Base-by-base conservation (phyloP, 2,888 invertebrate genomes). In the Chloroclysta siterata region DNA sequence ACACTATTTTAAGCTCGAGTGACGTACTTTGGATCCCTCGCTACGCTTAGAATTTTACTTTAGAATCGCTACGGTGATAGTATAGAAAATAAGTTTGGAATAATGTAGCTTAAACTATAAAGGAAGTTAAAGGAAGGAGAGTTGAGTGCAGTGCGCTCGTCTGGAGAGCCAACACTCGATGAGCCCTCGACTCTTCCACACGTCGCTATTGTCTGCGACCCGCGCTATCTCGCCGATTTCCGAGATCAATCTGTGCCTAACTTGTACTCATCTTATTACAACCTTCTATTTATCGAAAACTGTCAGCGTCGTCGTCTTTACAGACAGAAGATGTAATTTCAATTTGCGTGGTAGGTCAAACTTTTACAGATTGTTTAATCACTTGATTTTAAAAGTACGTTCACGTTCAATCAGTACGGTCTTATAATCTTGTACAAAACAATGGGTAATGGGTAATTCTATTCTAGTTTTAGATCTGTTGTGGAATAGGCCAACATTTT, bases 91-190 rank as follows among this genome's bases (percentile, higher is more conserved):
- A 33, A 5, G 33, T 0, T 33, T 33, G 8, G 3, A 33, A 33
- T 33, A 33, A 33, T 33, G 33, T 33, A 33, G 5, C 33, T 33
- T 33, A 39, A 11, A 11, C 36, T 39, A 28, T 10, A 41, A n/a
- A 29, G 22, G 51, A 59, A 56, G 56, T 50, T 56, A 81, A 60
- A 64, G 47, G 33, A 65, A 53, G 60, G 46, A 39, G 82, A 80
- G 87, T 88, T 80, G 60, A 80, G 72, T 82, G 81, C 84, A 85
- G 82, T 77, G 87, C 82, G 83, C 87, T 87, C 72, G 84, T 86
- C 83, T 90, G 80, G 72, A 90, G 91, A 79, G 78, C 85, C 78
- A 82, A 83, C 84, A 83, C 89, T 90, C 76, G 82, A 87, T 86
- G 75, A 78, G 75, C 80, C 78, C 85, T 85, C 78, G 68, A 75